These are phyloP conservation scores for Epizoanthus fatuus DNA, from an alignment of 92 coral and sea anemone genomes.

Conservation along the genomic window DNA sequence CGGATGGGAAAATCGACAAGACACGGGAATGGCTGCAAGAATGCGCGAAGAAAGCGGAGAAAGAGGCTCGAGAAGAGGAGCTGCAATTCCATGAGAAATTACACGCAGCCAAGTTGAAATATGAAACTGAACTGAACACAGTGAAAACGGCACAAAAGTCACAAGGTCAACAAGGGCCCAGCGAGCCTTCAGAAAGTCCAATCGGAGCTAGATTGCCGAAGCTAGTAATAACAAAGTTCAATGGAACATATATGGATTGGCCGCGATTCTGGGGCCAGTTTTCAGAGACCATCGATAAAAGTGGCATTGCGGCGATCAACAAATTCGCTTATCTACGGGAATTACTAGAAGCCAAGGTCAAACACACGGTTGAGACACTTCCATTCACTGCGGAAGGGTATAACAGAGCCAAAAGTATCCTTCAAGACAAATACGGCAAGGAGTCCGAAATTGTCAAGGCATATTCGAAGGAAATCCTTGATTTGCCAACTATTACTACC, in stretches of 20 bases:
- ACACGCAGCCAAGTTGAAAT: constrained; percentile 46
- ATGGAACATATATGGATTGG: constrained; percentile 40
- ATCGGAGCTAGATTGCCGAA: constrained; percentile 35
- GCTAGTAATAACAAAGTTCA: constrained; percentile 28
- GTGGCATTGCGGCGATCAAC: constrained; percentile 35
- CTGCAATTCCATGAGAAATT: constrained; percentile 36
- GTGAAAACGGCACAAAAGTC: constrained; percentile 29
- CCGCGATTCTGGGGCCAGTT: constrained; percentile 53
- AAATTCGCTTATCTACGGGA: constrained; percentile 63
- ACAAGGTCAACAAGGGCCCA: constrained; percentile 7
- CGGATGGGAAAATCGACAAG: constrained; percentile 33
- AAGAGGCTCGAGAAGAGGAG: constrained; percentile 50
- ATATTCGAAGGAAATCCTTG: constrained; percentile 57
- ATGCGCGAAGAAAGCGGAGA: constrained; percentile 5
- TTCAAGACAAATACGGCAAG: constrained; percentile 58
- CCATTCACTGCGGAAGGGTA: constrained; percentile 66
- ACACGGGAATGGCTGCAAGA: constrained; percentile 34
- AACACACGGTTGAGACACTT: constrained; percentile 45
- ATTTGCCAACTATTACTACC: constrained; percentile 47
- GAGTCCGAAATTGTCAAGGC: constrained; percentile 65
- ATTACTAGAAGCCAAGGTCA: constrained; percentile 43
- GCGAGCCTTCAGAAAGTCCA: not conserved
- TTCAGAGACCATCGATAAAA: constrained; percentile 53
- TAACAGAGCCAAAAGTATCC: constrained; percentile 67
- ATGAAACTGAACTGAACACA: constrained; percentile 33